phyloP scores from a whole-genome alignment of 1,140 invertebrate species.

The Cydia splendana region DNA sequence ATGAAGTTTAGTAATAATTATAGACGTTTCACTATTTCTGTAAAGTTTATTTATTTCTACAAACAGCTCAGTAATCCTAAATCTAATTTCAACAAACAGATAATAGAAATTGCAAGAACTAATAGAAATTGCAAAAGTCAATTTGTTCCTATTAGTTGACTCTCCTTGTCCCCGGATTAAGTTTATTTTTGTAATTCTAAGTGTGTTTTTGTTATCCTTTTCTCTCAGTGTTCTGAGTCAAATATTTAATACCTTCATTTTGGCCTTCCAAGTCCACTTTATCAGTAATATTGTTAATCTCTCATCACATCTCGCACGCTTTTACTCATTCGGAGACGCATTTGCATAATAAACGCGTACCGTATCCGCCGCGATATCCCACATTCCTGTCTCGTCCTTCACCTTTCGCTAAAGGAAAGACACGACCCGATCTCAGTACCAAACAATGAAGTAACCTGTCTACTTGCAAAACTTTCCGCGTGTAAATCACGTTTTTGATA shows the following conservation, averaged over 20 bases:
- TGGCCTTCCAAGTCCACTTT: not conserved
- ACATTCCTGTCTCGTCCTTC: slow-evolving; percentile 63
- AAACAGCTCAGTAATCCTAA: too few species aligned
- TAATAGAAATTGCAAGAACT: too few species aligned
- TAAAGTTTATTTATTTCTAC: too few species aligned
- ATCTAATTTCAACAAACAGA: too few species aligned
- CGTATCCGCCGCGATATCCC: slow-evolving; percentile 48
- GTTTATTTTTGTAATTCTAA: too few species aligned
- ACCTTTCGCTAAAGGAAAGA: slow-evolving; percentile 71
- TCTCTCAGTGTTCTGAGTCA: not conserved
- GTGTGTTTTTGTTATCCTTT: too few species aligned
- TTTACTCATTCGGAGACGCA: slow-evolving; percentile 37
- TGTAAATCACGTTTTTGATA: slow-evolving; percentile 59
- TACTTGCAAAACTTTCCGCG: slow-evolving; percentile 69
- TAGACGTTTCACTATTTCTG: too few species aligned
- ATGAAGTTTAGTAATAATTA: too few species aligned
- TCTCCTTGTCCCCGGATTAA: too few species aligned
- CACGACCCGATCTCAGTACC: slow-evolving; percentile 55
- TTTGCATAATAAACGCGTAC: slow-evolving; percentile 53
- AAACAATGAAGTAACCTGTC: slow-evolving; percentile 63
- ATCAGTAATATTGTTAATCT: slow-evolving; percentile 13
- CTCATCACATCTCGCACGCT: slow-evolving; percentile 14
- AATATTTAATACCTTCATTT: not conserved
- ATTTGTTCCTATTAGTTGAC: too few species aligned
- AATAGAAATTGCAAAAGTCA: too few species aligned